Conservation (phyloP, 2,888 invertebrate genomes). For the Xestia xanthographa region DNA sequence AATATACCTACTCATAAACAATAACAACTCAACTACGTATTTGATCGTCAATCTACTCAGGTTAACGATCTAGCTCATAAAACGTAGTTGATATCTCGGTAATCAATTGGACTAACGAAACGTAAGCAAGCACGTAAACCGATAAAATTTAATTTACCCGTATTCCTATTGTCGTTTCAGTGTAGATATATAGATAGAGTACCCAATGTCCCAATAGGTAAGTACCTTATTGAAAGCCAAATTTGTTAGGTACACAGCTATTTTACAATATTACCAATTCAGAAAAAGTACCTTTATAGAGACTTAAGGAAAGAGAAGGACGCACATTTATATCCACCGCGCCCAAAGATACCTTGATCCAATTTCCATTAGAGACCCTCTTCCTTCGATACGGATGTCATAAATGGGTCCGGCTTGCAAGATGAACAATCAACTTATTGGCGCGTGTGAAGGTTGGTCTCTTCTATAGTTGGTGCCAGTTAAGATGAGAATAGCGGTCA, state of each 20-base stretch:
- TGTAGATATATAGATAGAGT: background rate
- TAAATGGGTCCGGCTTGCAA: constrained; percentile 18
- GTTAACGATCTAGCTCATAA: constrained; percentile 1
- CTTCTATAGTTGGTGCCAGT: no score
- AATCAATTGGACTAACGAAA: background rate
- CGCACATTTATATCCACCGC: background rate
- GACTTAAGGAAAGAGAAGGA: background rate
- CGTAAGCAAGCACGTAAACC: background rate
- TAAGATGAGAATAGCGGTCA: no score
- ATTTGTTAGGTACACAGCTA: background rate
- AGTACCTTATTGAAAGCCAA: background rate
- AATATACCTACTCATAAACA: constrained; percentile 17
- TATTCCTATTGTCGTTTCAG: background rate
- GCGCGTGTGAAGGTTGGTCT: background rate
- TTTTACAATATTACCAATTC: background rate
- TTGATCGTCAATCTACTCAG: background rate
- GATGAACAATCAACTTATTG: constrained; percentile 12
- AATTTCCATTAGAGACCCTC: constrained; percentile 24
- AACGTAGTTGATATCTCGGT: background rate
- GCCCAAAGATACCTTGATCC: constrained; percentile 18
- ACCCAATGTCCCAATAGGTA: no score
- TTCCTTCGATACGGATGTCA: constrained; percentile 30
- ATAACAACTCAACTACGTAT: background rate
- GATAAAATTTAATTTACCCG: background rate
- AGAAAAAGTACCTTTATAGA: background rate